These are phyloP conservation scores for Drosophila meridiana DNA, from an alignment of 2,888 invertebrate genomes.

Conservation along the genomic window DNA sequence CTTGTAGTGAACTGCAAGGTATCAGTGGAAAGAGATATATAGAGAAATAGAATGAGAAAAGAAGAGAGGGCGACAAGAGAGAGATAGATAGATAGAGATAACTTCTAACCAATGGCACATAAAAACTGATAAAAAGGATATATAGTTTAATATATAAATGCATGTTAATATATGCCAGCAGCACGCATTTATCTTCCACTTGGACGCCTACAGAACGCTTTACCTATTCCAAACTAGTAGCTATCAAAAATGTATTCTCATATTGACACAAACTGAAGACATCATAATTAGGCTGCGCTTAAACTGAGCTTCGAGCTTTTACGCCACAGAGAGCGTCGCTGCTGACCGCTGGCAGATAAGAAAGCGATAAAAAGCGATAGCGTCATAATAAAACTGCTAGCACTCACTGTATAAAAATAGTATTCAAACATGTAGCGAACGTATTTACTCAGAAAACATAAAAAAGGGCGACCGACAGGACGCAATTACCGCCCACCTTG, in stretches of 20 bases:
- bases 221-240: not conserved
- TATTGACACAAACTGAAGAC: not conserved
- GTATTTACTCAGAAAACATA: constrained; percentile 56
- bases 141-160: not conserved
- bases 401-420: not conserved
- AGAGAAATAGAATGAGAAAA: not conserved
- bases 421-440: constrained; percentile 10
- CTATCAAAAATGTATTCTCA: not conserved
- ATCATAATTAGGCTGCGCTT: not conserved
- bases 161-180: too few relatives aligned
- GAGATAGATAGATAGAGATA: not conserved
- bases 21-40: not conserved
- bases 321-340: not conserved
- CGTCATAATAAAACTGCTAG: constrained; percentile 3
- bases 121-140: not conserved
- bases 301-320: not conserved
- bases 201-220: too few relatives aligned
- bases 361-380: constrained; percentile 8
- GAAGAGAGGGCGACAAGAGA: not conserved
- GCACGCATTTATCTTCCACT: too few relatives aligned
- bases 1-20: not conserved
- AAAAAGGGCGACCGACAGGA: constrained; percentile 62
- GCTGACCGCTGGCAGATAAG: not conserved
- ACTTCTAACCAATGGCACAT: not conserved
- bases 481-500: constrained; percentile 61